Evolutionary conservation across 30 jellyfish, hydroid and myxozoan genomes (phyloP).

Genomic region (Cassiopea andromeda): DNA sequence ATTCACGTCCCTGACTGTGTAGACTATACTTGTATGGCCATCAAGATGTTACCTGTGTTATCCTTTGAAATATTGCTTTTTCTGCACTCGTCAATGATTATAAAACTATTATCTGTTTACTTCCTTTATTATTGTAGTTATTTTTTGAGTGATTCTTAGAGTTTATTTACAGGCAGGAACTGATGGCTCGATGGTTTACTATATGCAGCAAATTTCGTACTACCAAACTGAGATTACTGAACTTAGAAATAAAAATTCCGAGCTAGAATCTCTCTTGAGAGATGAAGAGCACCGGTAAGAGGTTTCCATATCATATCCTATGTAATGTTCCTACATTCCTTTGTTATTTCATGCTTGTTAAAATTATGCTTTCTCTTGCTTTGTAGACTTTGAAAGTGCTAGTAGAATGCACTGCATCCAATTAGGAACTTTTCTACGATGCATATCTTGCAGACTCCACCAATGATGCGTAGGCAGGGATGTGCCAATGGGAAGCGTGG

Average conservation of each 20-base stretch:
- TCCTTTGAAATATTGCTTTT: too few relatives aligned
- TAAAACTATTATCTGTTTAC: too few relatives aligned
- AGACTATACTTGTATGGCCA: too few relatives aligned
- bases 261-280: constrained; percentile 63
- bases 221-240: constrained; percentile 75
- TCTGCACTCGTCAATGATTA: too few relatives aligned
- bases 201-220: constrained; percentile 75
- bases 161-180: constrained; percentile 45
- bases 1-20: too few relatives aligned
- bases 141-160: neutral
- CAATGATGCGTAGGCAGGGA: too few relatives aligned
- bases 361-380: neutral
- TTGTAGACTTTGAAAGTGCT: too few relatives aligned
- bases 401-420: too few relatives aligned
- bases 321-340: neutral
- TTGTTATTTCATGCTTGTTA: neutral
- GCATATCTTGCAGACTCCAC: too few relatives aligned
- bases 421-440: too few relatives aligned
- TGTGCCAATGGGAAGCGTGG: too few relatives aligned
- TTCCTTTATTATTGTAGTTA: neutral
- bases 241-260: constrained; percentile 59
- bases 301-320: neutral
- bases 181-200: constrained; percentile 75
- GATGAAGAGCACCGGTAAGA: constrained; percentile 87
- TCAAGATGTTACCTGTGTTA: too few relatives aligned